Evolutionary conservation across 2,113 vertebrate species (phyloP).

Genomic region (Corynorhinus townsendii): DNA sequence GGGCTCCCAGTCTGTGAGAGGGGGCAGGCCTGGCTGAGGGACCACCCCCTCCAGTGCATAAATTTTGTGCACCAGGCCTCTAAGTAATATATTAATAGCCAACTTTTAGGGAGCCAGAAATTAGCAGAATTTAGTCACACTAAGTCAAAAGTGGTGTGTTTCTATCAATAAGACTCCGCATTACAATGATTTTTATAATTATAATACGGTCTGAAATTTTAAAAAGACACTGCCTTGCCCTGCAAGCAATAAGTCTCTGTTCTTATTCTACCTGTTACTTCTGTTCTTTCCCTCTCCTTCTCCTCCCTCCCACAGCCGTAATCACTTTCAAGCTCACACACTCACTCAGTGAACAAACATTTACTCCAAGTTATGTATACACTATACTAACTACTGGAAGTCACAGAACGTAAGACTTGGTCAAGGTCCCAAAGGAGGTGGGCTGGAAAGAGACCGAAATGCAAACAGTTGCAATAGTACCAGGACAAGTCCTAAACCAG

Average conservation of each 20-base stretch:
- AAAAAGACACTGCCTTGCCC: background rate
- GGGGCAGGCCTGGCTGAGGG: background rate
- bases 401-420: background rate
- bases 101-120: background rate
- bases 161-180: background rate
- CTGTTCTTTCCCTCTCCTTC: background rate
- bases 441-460: background rate
- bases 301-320: background rate
- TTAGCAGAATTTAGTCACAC: background rate
- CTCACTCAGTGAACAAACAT: background rate
- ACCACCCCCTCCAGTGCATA: too few relatives aligned
- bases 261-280: background rate
- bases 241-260: background rate
- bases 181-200: background rate
- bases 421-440: background rate
- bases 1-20: background rate
- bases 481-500: background rate
- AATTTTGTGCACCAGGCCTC: too few relatives aligned
- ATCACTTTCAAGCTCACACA: background rate
- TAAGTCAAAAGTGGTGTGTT: background rate
- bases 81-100: background rate
- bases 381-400: background rate
- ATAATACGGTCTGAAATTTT: background rate
- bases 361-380: background rate
- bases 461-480: background rate